Percentiles rank a stretch among this genome's conserved stretches.
Conservation (phyloP, 2,888 invertebrate species). For the Hirtodrosophila trivittata region DNA sequence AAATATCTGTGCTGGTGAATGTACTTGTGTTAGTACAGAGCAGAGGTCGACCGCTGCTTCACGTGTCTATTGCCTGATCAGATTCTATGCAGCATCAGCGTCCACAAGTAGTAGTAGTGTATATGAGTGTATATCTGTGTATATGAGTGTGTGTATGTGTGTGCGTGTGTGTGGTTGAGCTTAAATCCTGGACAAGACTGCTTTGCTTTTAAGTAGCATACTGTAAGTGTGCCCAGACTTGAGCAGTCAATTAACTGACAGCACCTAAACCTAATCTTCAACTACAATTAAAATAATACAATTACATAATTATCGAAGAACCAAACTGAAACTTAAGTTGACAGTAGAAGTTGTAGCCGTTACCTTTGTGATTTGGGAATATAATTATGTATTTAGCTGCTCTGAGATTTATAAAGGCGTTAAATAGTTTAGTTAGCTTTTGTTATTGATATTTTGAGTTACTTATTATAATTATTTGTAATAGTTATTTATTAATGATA, state of each 20-base stretch:
- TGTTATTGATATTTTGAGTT: slow-evolving; percentile 49
- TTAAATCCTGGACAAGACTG: slow-evolving; percentile 11
- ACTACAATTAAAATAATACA: too few relatives aligned
- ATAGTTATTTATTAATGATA: slow-evolving; percentile 27
- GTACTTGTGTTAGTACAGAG: slow-evolving; percentile 11
- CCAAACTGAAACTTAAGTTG: slow-evolving; percentile 24
- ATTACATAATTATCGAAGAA: not conserved
- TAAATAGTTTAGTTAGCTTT: slow-evolving; percentile 36
- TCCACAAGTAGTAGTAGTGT: not conserved
- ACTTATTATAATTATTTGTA: slow-evolving; percentile 27
- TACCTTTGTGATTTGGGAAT: slow-evolving; percentile 21
- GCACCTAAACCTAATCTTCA: not conserved
- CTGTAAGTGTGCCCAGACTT: not conserved
- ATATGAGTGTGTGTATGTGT: not conserved
- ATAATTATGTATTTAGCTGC: slow-evolving; percentile 27
- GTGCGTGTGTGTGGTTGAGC: not conserved
- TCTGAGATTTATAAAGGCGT: slow-evolving; percentile 33
- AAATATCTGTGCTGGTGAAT: slow-evolving; percentile 10
- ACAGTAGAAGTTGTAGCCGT: slow-evolving; percentile 10
- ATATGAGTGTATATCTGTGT: not conserved
- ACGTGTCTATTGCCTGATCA: not conserved
- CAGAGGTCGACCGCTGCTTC: not conserved
- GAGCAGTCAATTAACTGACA: slow-evolving; percentile 8
- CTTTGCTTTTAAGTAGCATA: not conserved
- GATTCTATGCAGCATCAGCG: slow-evolving; percentile 5